phyloP scores from a whole-genome alignment of 1,140 invertebrate genomes.

The Bombus soroeensis region DNA sequence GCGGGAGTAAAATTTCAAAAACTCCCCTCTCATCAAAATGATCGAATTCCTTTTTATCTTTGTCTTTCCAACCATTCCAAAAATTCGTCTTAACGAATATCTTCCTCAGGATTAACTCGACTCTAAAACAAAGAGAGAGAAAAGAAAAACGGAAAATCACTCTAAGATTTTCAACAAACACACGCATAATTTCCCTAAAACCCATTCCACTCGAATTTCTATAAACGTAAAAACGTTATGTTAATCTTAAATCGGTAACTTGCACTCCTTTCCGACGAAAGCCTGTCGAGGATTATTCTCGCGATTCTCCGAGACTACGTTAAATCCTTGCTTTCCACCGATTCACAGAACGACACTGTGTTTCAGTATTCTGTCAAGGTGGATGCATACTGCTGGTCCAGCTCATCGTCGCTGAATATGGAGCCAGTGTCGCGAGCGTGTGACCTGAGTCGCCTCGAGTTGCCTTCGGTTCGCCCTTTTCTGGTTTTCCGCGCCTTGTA shows the following conservation, averaged over 20 bases:
- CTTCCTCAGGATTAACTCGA: neutral
- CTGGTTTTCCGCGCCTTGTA: slow-evolving; percentile 46
- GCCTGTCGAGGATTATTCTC: neutral
- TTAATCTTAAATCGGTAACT: slow-evolving; percentile 22
- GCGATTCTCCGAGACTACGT: too few species aligned
- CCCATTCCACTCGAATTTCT: too few species aligned
- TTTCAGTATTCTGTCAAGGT: neutral
- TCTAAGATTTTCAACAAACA: neutral
- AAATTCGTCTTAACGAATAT: neutral
- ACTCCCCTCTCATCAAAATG: neutral
- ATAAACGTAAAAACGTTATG: neutral
- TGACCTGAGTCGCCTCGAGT: slow-evolving; percentile 25
- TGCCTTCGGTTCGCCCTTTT: slow-evolving; percentile 28
- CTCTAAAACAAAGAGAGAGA: neutral
- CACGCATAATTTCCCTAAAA: neutral
- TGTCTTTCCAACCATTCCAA: neutral
- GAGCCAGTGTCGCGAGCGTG: neutral
- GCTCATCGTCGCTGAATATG: slow-evolving; percentile 30
- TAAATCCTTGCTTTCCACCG: neutral
- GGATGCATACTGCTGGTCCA: neutral
- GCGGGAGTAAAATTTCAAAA: neutral
- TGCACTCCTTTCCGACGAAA: too few species aligned
- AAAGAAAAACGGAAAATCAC: neutral
- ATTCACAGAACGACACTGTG: too few species aligned
- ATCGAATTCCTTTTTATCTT: neutral